Base-by-base conservation (phyloP, 2,113 vertebrate genomes). In the Scophthalmus maximus region DNA sequence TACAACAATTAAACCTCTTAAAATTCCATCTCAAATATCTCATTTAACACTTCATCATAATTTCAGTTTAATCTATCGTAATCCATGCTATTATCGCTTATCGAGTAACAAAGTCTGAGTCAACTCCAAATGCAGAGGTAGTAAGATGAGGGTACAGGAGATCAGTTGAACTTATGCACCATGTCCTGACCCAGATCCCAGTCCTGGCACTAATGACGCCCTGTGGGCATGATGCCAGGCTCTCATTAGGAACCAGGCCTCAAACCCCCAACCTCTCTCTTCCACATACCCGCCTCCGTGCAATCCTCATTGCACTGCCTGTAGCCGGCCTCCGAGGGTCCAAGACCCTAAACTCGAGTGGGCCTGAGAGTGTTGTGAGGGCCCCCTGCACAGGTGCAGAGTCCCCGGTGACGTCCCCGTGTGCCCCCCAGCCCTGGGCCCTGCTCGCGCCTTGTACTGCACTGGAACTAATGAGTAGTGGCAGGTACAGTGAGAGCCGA, bases 391-490 rank as follows among this genome's bases (percentile, higher is more conserved):
- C 96, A 96, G 96, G 96, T 96, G 95, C 91, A 53, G 40, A 69
- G 87, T 88, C 84, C 93, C 88, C 14, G 26, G 79, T 51, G 82
- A 92, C 69, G 78, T 63, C 83, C 74, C 72, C 68, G 9, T 92
- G 91, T 88, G 77, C 61, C 88, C 87, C 91, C 89, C 76, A 79
- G 81, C 30, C 87, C 30, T 61, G 87, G 73, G 77, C 87, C 88
- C 69, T 72, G 76, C 76, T 65, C 62, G 76, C 66, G 85, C 87
- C 93, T 94, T 89, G 83, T 92, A 87, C 91, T 90, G 87, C 91
- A 85, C 91, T 93, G 94, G 93, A 96, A 95, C 86, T 96, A 96
- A 96, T 94, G 90, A 74, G 87, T 90, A 93, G 91, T 95, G 95
- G 95, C 95, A 96, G 94, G 92, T 94, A 93, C 91, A 93, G 88